Conservation (phyloP, 1,140 invertebrate species). For the Tetramorium alpestre region DNA sequence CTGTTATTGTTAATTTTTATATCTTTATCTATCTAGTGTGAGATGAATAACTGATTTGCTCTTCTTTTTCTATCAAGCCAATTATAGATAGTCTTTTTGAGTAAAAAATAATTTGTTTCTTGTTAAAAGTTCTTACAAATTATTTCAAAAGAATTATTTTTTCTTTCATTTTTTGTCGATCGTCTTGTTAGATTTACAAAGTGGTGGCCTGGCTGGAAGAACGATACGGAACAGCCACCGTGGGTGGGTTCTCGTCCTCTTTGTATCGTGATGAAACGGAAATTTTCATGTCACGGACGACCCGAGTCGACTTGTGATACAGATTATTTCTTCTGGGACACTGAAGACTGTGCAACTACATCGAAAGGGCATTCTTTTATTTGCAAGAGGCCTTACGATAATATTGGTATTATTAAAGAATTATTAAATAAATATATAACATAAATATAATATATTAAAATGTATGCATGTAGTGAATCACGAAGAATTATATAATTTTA, state of each 20-base stretch:
- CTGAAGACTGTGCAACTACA: conserved; percentile 84
- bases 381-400: conserved; percentile 85
- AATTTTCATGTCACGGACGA: conserved; percentile 83
- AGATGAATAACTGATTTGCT: background rate
- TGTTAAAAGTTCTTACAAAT: background rate
- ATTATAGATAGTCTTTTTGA: background rate
- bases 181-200: conserved; percentile 77
- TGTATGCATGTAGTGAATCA: too few species aligned
- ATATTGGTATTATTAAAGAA: conserved; percentile 83
- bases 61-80: background rate
- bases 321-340: conserved; percentile 87
- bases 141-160: background rate
- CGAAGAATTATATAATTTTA: too few species aligned
- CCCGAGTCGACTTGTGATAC: conserved; percentile 78
- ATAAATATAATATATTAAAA: background rate
- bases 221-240: conserved; percentile 74
- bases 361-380: conserved; percentile 84
- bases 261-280: conserved; percentile 83
- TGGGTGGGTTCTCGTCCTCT: conserved; percentile 72
- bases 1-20: background rate
- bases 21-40: background rate
- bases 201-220: conserved; percentile 84
- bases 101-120: background rate
- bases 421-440: background rate
- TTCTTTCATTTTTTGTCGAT: background rate